Evolutionary conservation across 2,888 invertebrate genomes (phyloP).

Genomic region (Gymnosoma rotundatum): DNA sequence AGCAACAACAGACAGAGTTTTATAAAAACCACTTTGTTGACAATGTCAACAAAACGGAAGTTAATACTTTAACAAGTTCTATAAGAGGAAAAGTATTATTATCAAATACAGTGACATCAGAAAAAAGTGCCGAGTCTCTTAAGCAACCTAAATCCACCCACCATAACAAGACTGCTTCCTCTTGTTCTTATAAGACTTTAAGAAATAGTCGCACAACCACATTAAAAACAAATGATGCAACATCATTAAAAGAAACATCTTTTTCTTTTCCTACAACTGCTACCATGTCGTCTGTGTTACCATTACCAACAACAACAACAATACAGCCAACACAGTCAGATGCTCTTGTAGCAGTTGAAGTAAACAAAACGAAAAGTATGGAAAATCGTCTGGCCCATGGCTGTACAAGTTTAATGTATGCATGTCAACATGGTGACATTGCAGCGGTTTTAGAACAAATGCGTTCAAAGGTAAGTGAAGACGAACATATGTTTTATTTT

Average conservation of each 20-base stretch:
- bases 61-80: slow-evolving; percentile 35
- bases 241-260: slow-evolving; percentile 34
- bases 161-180: not conserved
- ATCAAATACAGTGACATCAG: slow-evolving; percentile 45
- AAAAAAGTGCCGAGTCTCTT: slow-evolving; percentile 36
- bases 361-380: slow-evolving; percentile 51
- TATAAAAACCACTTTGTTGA: slow-evolving; percentile 41
- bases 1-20: slow-evolving; percentile 7
- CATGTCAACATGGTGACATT: slow-evolving; percentile 94
- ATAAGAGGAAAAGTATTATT: slow-evolving; percentile 21
- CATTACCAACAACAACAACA: slow-evolving; percentile 36
- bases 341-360: slow-evolving; percentile 21
- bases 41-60: slow-evolving; percentile 44
- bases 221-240: slow-evolving; percentile 36
- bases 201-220: slow-evolving; percentile 13
- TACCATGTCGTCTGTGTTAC: slow-evolving; percentile 29
- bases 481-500: slow-evolving; percentile 10
- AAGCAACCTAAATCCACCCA: not conserved
- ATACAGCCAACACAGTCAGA: slow-evolving; percentile 25
- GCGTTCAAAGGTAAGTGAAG: slow-evolving; percentile 86
- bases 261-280: slow-evolving; percentile 32
- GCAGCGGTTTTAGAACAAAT: slow-evolving; percentile 89
- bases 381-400: slow-evolving; percentile 84
- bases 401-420: slow-evolving; percentile 94
- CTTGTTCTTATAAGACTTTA: not conserved